A percentile compares a stretch with the other conserved stretches of the same genome.
phyloP scores from a whole-genome alignment of 2,797 vertebrate species.

The Holocentrus rufus region DNA sequence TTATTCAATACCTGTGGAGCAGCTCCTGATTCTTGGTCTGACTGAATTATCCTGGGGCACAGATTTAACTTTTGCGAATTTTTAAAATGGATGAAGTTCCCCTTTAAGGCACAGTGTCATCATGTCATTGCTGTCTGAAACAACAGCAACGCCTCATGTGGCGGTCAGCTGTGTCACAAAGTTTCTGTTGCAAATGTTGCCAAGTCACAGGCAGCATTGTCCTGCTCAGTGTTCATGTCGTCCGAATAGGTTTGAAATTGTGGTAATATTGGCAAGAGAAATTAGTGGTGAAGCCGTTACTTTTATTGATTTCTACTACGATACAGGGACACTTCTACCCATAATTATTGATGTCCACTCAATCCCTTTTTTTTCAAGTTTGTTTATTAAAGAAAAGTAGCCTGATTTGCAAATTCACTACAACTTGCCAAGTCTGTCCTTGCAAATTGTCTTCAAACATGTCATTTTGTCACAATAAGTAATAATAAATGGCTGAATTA shows the following conservation, averaged over 20 bases:
- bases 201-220: no score
- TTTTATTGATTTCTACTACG: conserved; percentile 1
- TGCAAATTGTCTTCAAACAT: not conserved
- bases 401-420: conserved; percentile 34
- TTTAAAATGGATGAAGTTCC: no score
- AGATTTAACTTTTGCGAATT: not conserved
- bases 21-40: no score
- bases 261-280: not conserved
- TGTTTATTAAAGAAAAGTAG: conserved; percentile 37
- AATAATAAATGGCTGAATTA: not conserved
- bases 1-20: no score
- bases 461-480: conserved; percentile 26
- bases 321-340: not conserved
- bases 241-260: no score
- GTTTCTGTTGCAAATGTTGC: no score
- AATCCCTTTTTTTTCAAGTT: conserved; percentile 7
- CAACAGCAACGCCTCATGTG: no score
- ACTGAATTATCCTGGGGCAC: not conserved
- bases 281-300: conserved; percentile 3
- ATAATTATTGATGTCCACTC: conserved; percentile 27
- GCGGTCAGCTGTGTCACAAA: no score
- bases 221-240: no score
- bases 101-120: no score
- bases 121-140: no score
- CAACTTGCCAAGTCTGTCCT: conserved; percentile 31